Evolutionary conservation across 2,888 invertebrate genomes (phyloP).

Genomic region (Sturmia bella): DNA sequence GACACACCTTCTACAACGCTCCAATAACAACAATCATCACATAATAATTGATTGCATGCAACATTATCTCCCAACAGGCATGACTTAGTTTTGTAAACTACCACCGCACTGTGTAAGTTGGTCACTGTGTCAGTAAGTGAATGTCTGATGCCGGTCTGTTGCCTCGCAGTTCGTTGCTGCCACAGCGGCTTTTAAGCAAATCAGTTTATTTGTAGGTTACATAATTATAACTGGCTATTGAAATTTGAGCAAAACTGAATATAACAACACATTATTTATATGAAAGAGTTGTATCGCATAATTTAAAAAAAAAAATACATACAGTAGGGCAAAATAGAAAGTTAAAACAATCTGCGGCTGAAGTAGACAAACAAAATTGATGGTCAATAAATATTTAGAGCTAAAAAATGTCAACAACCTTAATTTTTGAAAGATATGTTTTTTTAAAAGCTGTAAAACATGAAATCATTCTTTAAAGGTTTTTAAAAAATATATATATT

Average conservation of each 20-base stretch:
- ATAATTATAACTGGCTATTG: constrained; percentile 25
- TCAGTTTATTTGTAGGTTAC: constrained; percentile 16
- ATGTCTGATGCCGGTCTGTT: constrained; percentile 6
- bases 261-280: neutral
- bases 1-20: neutral
- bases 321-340: constrained; percentile 1
- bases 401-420: no score
- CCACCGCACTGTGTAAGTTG: constrained; percentile 10
- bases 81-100: constrained; percentile 7
- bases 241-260: constrained; percentile 25
- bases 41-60: constrained; percentile 9
- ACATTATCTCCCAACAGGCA: constrained; percentile 18
- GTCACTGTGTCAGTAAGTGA: constrained; percentile 47
- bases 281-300: neutral
- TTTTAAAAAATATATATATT: no score
- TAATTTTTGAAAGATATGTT: no score
- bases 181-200: constrained; percentile 31
- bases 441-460: no score
- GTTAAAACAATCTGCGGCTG: no score
- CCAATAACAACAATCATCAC: constrained; percentile 8
- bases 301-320: neutral
- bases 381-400: no score
- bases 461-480: no score
- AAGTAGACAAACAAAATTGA: no score
- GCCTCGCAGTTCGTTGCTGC: neutral